phyloP scores from a whole-genome alignment of 1,140 invertebrate genomes.

The Panonychus citri region DNA sequence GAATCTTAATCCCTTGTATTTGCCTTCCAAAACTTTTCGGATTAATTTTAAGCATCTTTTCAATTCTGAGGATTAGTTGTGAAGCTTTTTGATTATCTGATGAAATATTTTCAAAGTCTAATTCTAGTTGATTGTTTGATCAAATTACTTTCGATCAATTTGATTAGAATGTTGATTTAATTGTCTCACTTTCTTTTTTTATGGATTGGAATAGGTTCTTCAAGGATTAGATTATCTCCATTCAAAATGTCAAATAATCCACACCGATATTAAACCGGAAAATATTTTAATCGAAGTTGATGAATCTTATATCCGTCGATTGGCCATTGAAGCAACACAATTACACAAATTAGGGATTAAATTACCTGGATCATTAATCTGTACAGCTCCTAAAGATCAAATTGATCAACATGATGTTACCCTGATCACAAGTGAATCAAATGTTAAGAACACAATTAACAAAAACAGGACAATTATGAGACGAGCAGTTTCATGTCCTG shows the following conservation, averaged over 20 bases:
- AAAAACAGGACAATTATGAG: constrained; percentile 75
- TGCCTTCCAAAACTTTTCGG: too few relatives aligned
- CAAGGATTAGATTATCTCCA: constrained; percentile 93
- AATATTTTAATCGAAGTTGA: constrained; percentile 86
- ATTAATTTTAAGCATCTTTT: too few relatives aligned
- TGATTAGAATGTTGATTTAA: background rate
- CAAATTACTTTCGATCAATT: too few relatives aligned
- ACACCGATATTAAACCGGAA: constrained; percentile 98
- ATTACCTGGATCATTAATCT: constrained; percentile 50
- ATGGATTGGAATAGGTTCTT: constrained; percentile 37
- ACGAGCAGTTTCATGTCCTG: background rate
- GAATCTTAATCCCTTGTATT: too few relatives aligned
- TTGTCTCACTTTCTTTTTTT: too few relatives aligned
- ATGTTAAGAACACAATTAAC: constrained; percentile 92
- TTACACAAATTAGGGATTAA: constrained; percentile 64
- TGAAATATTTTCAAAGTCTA: too few relatives aligned
- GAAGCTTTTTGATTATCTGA: too few relatives aligned
- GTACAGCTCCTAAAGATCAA: constrained; percentile 9
- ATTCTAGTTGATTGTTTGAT: too few relatives aligned
- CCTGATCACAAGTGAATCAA: constrained; percentile 52
- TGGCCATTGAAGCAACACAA: constrained; percentile 72
- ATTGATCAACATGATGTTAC: background rate
- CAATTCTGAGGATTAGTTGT: too few relatives aligned
- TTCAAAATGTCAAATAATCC: constrained; percentile 89
- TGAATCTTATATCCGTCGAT: constrained; percentile 56